Base-by-base conservation (phyloP, 2,888 invertebrate species). In the Keiferia lycopersicella region DNA sequence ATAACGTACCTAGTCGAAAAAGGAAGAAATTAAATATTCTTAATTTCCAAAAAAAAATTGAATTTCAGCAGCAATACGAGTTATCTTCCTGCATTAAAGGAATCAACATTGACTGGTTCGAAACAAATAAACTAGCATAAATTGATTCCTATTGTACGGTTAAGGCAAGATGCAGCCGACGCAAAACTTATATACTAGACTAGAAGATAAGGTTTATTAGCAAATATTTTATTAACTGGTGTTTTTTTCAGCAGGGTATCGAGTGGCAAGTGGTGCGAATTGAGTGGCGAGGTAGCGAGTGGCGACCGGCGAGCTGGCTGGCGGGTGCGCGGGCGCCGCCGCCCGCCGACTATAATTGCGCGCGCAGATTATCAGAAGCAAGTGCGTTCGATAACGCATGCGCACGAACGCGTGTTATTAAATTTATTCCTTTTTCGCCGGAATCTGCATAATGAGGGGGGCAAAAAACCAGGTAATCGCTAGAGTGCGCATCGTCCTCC, bases 391-490 rank as follows among this genome's bases (percentile, higher is more conserved):
- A 91, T 91, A 91, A 90, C 88, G 85, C 88, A 86, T 86, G 88
- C 84, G 84, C 90, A 90, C 88, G 90, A 90, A 91, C 83, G 89
- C 87, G 80, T 88, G 83, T 91, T 89, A 91, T 91, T 91, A 91
- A 91, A 91, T 90, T 87, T 89, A 88, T 91, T 90, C 89, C 87
- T 91, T 91, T 91, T 91, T 90, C 87, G 81, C 81, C 88, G 77
- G 87, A 91, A 91, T 91, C 88, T 91, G 86, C 91, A 91, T 91
- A 91, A 91, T 91, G 87, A 90, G 85, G 86, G 88, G 86, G 85
- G 85, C 78, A 87, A 88, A 88, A 88, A 86, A 84, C 74, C 77
- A 76, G 82, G 87, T 89, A 90, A 88, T 88, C 90, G 88, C 88
- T 88, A 89, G 87, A 88, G 80, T 86, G 87, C 78, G 72, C 84